These are phyloP conservation scores for Bryconaethiops microstoma DNA, from an alignment of 2,797 vertebrate genomes.

Conservation along the genomic window DNA sequence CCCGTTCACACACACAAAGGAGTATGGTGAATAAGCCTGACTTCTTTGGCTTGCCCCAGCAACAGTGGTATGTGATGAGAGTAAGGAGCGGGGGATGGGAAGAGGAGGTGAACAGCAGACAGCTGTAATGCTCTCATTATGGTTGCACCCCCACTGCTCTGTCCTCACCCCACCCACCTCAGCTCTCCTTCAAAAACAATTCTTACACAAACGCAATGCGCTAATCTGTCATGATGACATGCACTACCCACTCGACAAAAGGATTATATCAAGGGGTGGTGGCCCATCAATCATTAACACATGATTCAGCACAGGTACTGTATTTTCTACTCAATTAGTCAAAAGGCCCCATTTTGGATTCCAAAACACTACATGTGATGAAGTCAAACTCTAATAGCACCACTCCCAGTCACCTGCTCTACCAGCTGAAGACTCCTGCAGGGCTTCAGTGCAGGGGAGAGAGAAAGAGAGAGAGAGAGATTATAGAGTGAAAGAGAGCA, in stretches of 20 bases:
- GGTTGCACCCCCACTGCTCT: conserved; percentile 17
- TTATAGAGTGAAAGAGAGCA: background rate
- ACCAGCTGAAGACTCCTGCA: conserved; percentile 9
- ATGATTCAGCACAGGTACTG: background rate
- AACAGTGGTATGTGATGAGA: conserved; percentile 17
- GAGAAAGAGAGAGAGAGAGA: background rate
- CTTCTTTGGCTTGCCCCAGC: conserved; percentile 13
- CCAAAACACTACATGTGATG: background rate
- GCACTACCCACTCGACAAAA: background rate
- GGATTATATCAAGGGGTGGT: background rate
- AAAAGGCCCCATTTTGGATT: background rate
- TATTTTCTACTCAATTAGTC: background rate
- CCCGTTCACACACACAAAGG: background rate
- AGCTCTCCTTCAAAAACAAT: background rate
- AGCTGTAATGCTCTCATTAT: conserved; percentile 50
- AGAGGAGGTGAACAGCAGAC: conserved; percentile 39
- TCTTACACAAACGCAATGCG: background rate
- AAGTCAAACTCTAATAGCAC: background rate
- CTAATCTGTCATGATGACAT: background rate
- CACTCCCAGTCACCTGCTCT: conserved; percentile 32
- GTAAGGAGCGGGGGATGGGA: conserved; percentile 43
- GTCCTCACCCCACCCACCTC: conserved; percentile 4
- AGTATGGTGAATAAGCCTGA: background rate
- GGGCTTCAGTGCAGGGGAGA: background rate
- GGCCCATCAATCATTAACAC: background rate